phyloP scores from a whole-genome alignment of 2,888 invertebrate species.

The Pycnomerus fuliginosus region DNA sequence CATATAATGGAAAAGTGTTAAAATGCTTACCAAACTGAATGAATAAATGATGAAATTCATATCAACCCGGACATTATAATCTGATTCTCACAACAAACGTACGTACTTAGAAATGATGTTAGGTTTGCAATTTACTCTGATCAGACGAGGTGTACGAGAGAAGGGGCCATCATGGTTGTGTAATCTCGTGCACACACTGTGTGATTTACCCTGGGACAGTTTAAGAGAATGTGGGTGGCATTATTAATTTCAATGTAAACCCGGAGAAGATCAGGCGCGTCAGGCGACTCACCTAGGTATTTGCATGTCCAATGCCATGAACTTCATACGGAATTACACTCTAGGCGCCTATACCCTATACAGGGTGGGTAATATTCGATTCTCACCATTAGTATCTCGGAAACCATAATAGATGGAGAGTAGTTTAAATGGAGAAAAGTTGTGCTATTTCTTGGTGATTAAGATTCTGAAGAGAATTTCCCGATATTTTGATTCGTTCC shows the following conservation, averaged over 20 bases:
- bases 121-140: constrained; percentile 9
- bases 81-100: constrained; percentile 28
- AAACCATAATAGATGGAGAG: too few relatives aligned
- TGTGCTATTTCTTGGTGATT: too few relatives aligned
- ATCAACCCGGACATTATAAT: constrained; percentile 22
- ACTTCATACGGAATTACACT: too few relatives aligned
- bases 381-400: too few relatives aligned
- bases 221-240: constrained; percentile 29
- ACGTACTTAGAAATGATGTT: constrained; percentile 24
- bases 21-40: constrained; percentile 25
- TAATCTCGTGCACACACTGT: constrained; percentile 23
- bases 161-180: constrained; percentile 35
- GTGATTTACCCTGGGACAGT: constrained; percentile 36
- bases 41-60: constrained; percentile 20
- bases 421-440: too few relatives aligned
- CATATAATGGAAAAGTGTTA: constrained; percentile 4
- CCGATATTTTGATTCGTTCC: too few relatives aligned
- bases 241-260: too few relatives aligned
- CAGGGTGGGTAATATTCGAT: too few relatives aligned
- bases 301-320: too few relatives aligned
- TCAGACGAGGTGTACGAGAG: constrained; percentile 27
- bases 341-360: too few relatives aligned
- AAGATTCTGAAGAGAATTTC: too few relatives aligned
- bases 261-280: constrained; percentile 8
- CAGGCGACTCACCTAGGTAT: too few relatives aligned